Percentiles rank a stretch among this genome's conserved stretches.
Evolutionary conservation across 2,797 vertebrate genomes (phyloP).

Genomic region (Danio jaintianensis): DNA sequence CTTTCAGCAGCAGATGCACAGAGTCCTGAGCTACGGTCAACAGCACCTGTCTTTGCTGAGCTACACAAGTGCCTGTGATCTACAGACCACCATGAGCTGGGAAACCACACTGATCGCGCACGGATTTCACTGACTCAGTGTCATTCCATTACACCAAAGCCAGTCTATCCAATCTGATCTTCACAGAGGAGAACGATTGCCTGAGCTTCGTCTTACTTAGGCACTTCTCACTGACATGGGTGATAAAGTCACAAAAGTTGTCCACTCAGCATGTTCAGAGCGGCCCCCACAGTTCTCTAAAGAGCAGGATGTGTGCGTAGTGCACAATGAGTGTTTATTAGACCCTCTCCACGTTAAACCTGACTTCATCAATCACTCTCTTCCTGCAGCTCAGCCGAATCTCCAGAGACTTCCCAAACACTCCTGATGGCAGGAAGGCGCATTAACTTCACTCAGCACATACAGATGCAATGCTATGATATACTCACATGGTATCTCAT

Average conservation of each 20-base stretch:
- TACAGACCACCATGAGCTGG: slow-evolving; percentile 67
- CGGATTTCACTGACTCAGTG: slow-evolving; percentile 43
- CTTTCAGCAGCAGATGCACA: slow-evolving; percentile 66
- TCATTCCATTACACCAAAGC: slow-evolving; percentile 45
- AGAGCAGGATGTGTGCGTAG: slow-evolving; percentile 56
- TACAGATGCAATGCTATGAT: slow-evolving; percentile 53
- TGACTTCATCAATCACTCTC: slow-evolving; percentile 69
- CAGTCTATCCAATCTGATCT: slow-evolving; percentile 35
- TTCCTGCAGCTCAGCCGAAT: slow-evolving; percentile 75
- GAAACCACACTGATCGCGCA: slow-evolving; percentile 27
- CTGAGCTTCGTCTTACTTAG: slow-evolving; percentile 44
- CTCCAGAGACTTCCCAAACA: slow-evolving; percentile 67
- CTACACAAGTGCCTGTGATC: slow-evolving; percentile 49
- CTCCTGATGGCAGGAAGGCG: slow-evolving; percentile 57
- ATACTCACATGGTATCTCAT: slow-evolving; percentile 50
- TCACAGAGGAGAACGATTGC: slow-evolving; percentile 40
- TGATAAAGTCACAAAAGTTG: slow-evolving; percentile 48
- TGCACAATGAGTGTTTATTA: slow-evolving; percentile 59
- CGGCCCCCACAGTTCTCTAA: slow-evolving; percentile 43
- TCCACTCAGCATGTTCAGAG: slow-evolving; percentile 35
- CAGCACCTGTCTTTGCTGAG: slow-evolving; percentile 67
- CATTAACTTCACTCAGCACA: slow-evolving; percentile 69
- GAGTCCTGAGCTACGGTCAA: slow-evolving; percentile 44
- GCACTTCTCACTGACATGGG: slow-evolving; percentile 45
- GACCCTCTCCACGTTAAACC: slow-evolving; percentile 62